Base-by-base conservation (phyloP, 2,888 invertebrate species). In the Barypeithes pellucidus region DNA sequence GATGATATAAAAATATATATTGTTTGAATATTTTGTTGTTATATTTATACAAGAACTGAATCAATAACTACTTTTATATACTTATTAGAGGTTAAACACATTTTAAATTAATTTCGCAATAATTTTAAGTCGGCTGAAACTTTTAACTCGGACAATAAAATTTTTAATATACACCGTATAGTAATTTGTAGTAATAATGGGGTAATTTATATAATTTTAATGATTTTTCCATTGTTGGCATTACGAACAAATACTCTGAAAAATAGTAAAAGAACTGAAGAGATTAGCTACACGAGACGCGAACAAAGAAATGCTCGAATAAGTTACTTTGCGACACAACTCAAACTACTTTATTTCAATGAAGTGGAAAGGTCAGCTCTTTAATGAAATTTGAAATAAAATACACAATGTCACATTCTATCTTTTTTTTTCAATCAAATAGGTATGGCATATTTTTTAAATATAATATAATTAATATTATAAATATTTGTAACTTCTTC, bases 271-370 rank as follows among this genome's bases (percentile, higher is more conserved):
- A 63, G 50, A 63, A 50, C 33, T 16, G 12, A 50, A 50, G 50
- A 50, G 50, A 63, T 63, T 63, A 63, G 63, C 47, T 50, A 50
- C 63, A 63, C 63, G 63, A 63, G 63, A 63, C 50, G n/a, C 9
- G 47, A 63, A 63, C 63, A 63, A 63, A 63, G 62, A 63, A 63
- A 50, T 11, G 63, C 18, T 50, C 36, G 20, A 63, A 63, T 50
- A 16, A 18, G 63, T 63, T 63, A 50, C 63, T 63, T 63, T 50
- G 50, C 47, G 63, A 50, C 47, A 47, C 63, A 36, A 63, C 63
- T 63, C 24, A 24, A 45, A 41, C 45, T 18, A 47, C 50, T 50
- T 47, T 50, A 47, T 36, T 63, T 22, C 63, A 63, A 29, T 63
- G 47, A 50, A 63, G 63, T 36, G 63, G 63, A 63, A 63, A 63